Base-by-base conservation (phyloP, 2,113 vertebrate genomes). In the Merops nubicus region DNA sequence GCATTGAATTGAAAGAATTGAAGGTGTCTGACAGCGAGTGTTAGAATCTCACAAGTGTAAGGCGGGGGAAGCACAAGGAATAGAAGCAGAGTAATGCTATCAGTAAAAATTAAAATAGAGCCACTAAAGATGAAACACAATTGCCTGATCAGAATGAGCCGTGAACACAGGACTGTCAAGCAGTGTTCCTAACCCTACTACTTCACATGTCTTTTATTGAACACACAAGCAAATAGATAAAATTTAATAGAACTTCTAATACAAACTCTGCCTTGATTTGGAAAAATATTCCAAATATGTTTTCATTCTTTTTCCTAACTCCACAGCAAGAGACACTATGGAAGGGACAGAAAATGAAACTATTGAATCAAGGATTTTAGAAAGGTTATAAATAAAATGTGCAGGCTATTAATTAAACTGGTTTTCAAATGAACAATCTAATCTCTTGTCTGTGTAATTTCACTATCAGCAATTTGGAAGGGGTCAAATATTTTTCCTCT, bases 401-500 rank as follows among this genome's bases (percentile, higher is more conserved):
- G 38, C 36, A 86, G 70, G 77, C 88, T 91, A 85, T 95, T 97
- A 92, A 96, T 97, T 95, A 95, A 94, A 89, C 33, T 26, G 29
- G n/a, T 88, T 96, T 96, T 88, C 85, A 92, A 91, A 86, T 75
- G 92, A 97, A 95, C 86, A 95, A 70, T 85, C 85, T 86, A 73
- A 94, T 93, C 54, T 96, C 36, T 87, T 88, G 76, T 95, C 90
- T 95, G 86, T 78, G 62, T 91, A 90, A 94, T 94, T 92, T 83
- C 91, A 74, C 93, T 93, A 96, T 38, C 12, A 8, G 63, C 87
- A 91, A 75, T 96, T 63, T 95, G 72, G 90, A 92, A 97, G 60
- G 73, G 69, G 91, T 97, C 87, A 79, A 89, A 89, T 84, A 93
- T 91, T 96, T 95, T 96, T 94, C 75, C 82, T 96, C 86, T 69